Conservation (phyloP, 2,113 vertebrate genomes). For the Arenaria interpres region DNA sequence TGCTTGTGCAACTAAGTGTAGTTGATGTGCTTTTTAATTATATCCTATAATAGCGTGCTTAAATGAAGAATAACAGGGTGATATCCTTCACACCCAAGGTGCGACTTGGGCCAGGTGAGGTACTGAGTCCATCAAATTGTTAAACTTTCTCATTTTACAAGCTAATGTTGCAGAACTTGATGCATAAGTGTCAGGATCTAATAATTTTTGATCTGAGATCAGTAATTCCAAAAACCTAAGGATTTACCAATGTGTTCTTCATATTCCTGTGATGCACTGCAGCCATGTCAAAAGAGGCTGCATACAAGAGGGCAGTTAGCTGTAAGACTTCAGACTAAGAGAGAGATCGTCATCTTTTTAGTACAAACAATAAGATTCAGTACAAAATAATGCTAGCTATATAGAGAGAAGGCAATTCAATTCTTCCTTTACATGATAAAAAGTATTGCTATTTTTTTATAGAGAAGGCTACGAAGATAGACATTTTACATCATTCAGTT, state of each 20-base stretch:
- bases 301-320: neutral
- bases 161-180: neutral
- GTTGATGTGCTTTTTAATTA: neutral
- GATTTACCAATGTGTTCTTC: neutral
- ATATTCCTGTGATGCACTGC: neutral
- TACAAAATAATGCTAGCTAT: neutral
- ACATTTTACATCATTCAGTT: neutral
- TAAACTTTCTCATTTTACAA: neutral
- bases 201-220: neutral
- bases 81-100: neutral
- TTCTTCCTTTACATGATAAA: neutral
- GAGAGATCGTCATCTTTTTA: neutral
- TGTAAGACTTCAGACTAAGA: neutral
- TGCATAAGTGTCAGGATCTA: neutral
- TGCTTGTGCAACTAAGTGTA: neutral
- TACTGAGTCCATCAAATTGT: fast-evolving
- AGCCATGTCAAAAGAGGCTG: neutral
- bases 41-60: neutral
- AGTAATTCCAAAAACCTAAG: neutral
- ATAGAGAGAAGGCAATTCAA: neutral
- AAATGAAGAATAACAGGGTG: neutral
- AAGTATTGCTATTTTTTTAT: neutral
- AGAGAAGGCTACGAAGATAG: neutral
- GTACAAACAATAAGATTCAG: neutral
- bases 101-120: neutral